Base-by-base conservation (phyloP, 2,797 vertebrate genomes). In the Tokudaia muenninki region DNA sequence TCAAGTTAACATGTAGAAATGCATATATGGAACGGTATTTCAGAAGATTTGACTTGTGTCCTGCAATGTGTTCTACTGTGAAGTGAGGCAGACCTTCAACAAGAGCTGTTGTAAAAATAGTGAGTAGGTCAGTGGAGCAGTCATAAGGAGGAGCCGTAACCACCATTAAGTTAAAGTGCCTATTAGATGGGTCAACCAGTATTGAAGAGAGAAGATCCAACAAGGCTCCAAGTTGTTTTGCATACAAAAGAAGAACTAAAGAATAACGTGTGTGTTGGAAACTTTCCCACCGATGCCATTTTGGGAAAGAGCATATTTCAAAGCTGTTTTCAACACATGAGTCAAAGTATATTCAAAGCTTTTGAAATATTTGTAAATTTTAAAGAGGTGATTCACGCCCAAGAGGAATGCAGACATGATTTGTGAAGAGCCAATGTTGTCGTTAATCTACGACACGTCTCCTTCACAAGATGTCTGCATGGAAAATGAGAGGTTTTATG, bases 291-390 rank as follows among this genome's bases (percentile, higher is more conserved):
- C 21, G 80, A 21, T 70, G 57, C 74, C 44, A 31, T 24, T 34
- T 87, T 70, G 10, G 4, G 91, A 92, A 93, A 82, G 21, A 67
- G 12, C 11, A 22, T 37, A n/a, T 90, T 92, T 93, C 52, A 78
- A 77, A 89, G 93, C 80, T 83, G 34, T 90, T 92, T 92, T 95
- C 87, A 89, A 31, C 86, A 61, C 47, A 55, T 29, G 37, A 84
- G 34, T 41, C 34, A 57, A 95, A 50, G n/a, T 47, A 52, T 72
- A 91, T 63, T 77, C 74, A 93, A 92, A 91, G 17, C 50, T 34
- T 95, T 84, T 47, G 13, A 87, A 80, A 72, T 79, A 75, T 83
- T 92, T 94, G 31, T 41, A 84, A 91, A 93, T 96, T 93, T 80
- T 87, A 50, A 59, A 84, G 37, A 70, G 91, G 65, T 59, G 52